These are phyloP conservation scores for Psittacara wagleri DNA, from an alignment of 2,113 vertebrate species.

Conservation along the genomic window DNA sequence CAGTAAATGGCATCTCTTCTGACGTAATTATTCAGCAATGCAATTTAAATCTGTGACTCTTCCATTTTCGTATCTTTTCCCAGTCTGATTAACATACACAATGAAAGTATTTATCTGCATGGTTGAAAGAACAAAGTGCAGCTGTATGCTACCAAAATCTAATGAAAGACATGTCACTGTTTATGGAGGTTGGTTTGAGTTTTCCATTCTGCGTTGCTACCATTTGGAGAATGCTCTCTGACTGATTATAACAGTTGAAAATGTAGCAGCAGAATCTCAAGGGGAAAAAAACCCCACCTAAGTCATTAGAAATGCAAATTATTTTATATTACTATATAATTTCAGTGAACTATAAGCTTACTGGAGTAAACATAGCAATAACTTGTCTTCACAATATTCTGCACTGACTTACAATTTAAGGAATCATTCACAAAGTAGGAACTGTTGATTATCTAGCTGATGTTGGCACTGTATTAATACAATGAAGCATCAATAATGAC, in stretches of 20 bases:
- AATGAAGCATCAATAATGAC: conserved; percentile 14
- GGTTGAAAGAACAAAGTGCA: background rate
- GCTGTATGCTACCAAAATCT: background rate
- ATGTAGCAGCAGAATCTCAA: background rate
- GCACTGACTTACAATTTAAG: background rate
- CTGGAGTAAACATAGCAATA: conserved; percentile 1
- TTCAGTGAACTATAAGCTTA: background rate
- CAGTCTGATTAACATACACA: conserved; percentile 8
- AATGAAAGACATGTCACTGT: background rate
- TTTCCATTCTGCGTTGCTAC: background rate
- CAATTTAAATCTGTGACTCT: background rate
- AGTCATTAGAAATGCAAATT: background rate
- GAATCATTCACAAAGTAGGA: background rate
- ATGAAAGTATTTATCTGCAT: conserved; percentile 19
- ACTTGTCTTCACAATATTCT: background rate
- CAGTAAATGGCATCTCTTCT: conserved; percentile 4
- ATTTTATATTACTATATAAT: background rate
- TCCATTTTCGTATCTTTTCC: background rate
- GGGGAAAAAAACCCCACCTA: accelerated
- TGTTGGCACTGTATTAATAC: conserved; percentile 9
- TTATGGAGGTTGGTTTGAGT: background rate
- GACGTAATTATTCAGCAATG: background rate
- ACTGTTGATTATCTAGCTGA: background rate
- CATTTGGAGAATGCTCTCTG: background rate
- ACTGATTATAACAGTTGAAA: background rate